Evolutionary conservation across 2,113 vertebrate genomes (phyloP), one percentile per base, ranked within the genome.

Genomic region (Cyprinodon brontotheroides): DNA sequence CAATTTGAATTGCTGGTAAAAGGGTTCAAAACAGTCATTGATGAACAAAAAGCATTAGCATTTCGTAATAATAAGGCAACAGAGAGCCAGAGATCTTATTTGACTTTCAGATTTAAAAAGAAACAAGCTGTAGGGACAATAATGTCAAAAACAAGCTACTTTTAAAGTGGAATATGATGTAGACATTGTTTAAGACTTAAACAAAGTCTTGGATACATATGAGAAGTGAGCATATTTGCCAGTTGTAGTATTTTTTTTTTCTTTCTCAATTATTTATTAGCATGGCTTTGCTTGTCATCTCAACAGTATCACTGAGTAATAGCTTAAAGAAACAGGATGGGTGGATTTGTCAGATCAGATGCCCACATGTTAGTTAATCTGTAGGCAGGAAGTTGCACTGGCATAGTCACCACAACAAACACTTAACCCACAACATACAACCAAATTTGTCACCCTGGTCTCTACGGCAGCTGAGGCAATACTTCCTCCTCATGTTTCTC

Each of bases 361-460:
- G 91, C 89, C 90, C 86, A 68, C 89, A 87, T 80, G 86, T 93
- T 92, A 87, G 89, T 87, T 82, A 90, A 86, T 85, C 74, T 77
- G 65, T 53, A 73, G 72, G 83, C 89, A 92, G 91, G 92, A 92
- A 92, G 88, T 92, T 92, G 86, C 87, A 90, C 77, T 93, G 90
- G 86, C 89, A 91, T 12, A 83, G 53, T 71, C 60, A 69, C 80
- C 83, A 68, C 79, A 71, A 80, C 72, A 72, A 68, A 79, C 9
- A 4, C 77, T 29, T 73, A 80, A 82, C 76, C 82, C 86, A 84
- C 79, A 84, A 77, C 69, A 77, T 72, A 83, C 85, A 78, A 86
- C 80, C 87, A 70, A 57, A 68, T 77, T 71, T 83, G 69, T 87
- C 81, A 83, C 79, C 59, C 43, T 12, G 53, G 72, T 61, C 72